A percentile compares a stretch with the other conserved stretches of the same genome.
Conservation (phyloP, 2,113 vertebrate species). For the Picathartes gymnocephalus region DNA sequence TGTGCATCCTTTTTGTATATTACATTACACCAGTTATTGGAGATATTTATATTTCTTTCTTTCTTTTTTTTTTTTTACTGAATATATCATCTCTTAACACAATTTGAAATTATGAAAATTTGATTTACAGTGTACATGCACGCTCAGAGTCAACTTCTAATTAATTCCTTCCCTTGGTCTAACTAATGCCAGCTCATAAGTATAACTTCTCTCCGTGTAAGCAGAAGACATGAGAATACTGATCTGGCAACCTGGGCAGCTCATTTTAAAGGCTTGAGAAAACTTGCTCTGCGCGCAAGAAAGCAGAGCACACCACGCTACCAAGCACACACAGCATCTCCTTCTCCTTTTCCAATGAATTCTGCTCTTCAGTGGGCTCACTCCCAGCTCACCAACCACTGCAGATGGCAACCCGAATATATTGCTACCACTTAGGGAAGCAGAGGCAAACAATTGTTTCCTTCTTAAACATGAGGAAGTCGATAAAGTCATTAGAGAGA, state of each 20-base stretch:
- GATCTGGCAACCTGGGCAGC: neutral
- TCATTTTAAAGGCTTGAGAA: neutral
- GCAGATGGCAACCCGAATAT: neutral
- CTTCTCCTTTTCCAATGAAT: neutral
- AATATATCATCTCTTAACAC: neutral
- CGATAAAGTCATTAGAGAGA: neutral
- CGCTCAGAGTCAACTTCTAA: neutral
- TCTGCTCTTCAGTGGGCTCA: neutral
- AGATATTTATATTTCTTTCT: neutral
- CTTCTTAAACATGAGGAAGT: neutral
- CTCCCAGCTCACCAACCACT: neutral
- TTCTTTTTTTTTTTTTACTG: neutral
- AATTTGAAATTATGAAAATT: neutral
- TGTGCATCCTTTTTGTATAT: neutral
- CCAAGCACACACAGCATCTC: fast-evolving
- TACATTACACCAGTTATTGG: neutral
- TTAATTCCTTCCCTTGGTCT: neutral
- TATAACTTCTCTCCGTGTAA: neutral
- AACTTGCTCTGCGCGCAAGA: neutral
- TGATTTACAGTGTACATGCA: neutral
- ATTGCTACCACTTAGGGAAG: neutral
- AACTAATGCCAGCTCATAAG: neutral
- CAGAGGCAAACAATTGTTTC: neutral
- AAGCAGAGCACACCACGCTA: neutral
- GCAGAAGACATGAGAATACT: neutral